Base-by-base conservation (phyloP, 2,888 invertebrate species). In the Nebria salina region DNA sequence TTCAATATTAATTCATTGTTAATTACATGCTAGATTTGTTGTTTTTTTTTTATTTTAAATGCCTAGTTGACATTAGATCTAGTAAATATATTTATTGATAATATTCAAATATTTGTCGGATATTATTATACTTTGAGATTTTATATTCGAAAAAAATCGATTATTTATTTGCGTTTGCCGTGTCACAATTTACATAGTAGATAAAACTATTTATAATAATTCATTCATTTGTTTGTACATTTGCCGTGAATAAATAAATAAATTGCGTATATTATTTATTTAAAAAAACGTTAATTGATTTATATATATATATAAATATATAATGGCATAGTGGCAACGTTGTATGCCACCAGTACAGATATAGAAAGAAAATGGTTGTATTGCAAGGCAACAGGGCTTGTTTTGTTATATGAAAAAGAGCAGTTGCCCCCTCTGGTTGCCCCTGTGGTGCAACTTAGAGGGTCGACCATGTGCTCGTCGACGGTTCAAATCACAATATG, bases 391-490 rank as follows among this genome's bases (percentile, higher is more conserved):
- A 75, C 80, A 75, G 80, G 80, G 80, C 68, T 80, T 80, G 80
- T 80, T 80, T 80, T 80, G 80, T 80, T 80, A 80, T 80, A 75
- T 80, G 80, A 80, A 80, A 80, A 80, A 80, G 80, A 80, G 80
- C 80, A 80, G 75, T 75, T 75, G 75, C 79, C 74, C 79, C 77
- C 65, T 34, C 34, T 34, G 34, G 34, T 34, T 34, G 34, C 54
- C 54, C 54, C 72, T 25, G 68, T 11, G 7, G 34, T 70, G 34
- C 34, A 26, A 11, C 13, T n/a, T 43, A 43, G 68, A 34, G 80
- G 80, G 70, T 75, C 74, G 66, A 65, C 77, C 77, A 68, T 43
- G 75, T 74, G 75, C 42, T 41, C 65, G 75, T 72, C 34, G 34
- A 34, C 34, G 34, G 34, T 34, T 34, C 34, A 34, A 34, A 34